Evolutionary conservation across 1,140 invertebrate species (phyloP).

Genomic region (Pseudomyrmex pallidus): DNA sequence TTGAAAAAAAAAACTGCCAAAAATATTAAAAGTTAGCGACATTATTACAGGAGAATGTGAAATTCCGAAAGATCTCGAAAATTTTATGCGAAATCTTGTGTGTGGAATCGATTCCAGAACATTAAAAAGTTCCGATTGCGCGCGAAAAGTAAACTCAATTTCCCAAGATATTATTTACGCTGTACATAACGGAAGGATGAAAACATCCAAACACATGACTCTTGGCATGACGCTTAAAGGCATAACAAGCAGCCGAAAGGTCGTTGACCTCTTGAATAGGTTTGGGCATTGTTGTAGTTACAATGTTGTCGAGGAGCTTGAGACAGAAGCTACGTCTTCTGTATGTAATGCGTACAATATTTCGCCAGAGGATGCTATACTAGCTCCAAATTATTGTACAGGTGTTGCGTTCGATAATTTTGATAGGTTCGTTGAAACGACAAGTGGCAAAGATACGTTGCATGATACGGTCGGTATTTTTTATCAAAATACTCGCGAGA

Average conservation of each 20-base stretch:
- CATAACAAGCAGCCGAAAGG: neutral
- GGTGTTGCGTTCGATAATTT: slow-evolving; percentile 39
- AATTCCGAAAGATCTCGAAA: neutral
- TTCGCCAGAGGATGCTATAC: neutral
- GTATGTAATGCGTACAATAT: neutral
- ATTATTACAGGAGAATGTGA: neutral
- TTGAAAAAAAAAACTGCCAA: neutral
- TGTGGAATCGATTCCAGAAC: neutral
- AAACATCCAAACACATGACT: slow-evolving; percentile 3
- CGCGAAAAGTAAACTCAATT: neutral
- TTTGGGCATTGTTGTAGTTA: slow-evolving; percentile 16
- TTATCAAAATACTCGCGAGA: slow-evolving; percentile 19
- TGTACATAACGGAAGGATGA: neutral
- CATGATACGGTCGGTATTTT: slow-evolving; percentile 64
- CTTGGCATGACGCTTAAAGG: slow-evolving; percentile 10
- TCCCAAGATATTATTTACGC: slow-evolving; percentile 4
- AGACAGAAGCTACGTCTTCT: slow-evolving; percentile 7
- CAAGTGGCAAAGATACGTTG: slow-evolving; percentile 35
- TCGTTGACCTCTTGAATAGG: neutral
- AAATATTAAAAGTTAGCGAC: neutral
- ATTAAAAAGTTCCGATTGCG: neutral
- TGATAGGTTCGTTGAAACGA: slow-evolving; percentile 23
- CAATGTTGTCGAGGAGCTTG: neutral
- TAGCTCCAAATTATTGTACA: slow-evolving; percentile 1
- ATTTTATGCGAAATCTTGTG: neutral